Conservation (phyloP, 2,888 invertebrate genomes). For the Mamestra brassicae region DNA sequence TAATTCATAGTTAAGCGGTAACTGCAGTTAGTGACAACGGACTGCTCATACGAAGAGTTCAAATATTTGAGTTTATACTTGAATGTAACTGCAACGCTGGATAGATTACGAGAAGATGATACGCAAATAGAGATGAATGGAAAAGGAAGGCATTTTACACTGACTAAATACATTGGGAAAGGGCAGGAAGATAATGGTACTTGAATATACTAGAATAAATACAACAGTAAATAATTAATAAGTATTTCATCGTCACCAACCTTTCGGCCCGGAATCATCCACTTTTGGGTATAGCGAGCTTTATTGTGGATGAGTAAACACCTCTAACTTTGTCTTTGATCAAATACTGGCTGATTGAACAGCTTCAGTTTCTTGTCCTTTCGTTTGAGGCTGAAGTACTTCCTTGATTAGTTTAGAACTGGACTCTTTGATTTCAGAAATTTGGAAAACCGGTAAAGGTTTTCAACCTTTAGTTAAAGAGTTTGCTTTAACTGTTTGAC, state of each 20-base stretch:
- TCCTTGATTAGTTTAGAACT: too few species aligned
- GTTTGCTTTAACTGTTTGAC: neutral
- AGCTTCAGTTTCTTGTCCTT: too few species aligned
- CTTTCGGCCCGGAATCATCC: neutral
- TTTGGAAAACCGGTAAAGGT: too few species aligned
- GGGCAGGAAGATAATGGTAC: neutral
- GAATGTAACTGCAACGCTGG: neutral
- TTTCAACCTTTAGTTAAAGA: too few species aligned
- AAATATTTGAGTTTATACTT: constrained; percentile 12
- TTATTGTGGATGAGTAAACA: too few species aligned
- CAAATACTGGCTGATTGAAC: too few species aligned
- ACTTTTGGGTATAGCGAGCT: neutral
- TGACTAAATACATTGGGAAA: neutral
- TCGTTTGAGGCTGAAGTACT: too few species aligned
- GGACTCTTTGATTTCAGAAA: too few species aligned
- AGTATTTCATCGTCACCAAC: neutral
- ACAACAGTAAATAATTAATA: neutral
- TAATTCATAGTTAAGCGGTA: constrained; percentile 64
- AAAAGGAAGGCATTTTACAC: neutral
- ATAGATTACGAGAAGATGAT: neutral
- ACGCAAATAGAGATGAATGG: neutral
- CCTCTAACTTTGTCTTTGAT: neutral
- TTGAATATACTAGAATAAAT: too few species aligned
- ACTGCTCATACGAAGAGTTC: constrained; percentile 2
- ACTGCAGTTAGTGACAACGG: constrained; percentile 42